Evolutionary conservation across 2,113 vertebrate species (phyloP).

Genomic region (Embiotoca jacksoni): DNA sequence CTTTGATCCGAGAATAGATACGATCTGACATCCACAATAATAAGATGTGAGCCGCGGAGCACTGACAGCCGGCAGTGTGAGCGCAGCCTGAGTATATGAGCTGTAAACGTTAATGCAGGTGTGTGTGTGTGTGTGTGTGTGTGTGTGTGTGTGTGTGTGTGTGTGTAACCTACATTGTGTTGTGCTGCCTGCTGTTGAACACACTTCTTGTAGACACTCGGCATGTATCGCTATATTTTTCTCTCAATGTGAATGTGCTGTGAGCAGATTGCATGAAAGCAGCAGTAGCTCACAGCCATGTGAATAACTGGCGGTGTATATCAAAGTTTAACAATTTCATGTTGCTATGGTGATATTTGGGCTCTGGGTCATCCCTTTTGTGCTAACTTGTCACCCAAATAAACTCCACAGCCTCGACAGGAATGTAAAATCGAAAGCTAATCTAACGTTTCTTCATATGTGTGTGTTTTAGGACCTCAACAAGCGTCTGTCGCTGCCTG

Average conservation of each 20-base stretch:
- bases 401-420: too few relatives aligned
- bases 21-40: not conserved
- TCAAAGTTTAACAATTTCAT: too few relatives aligned
- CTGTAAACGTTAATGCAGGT: not conserved
- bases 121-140: constrained; percentile 7
- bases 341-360: too few relatives aligned
- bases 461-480: constrained; percentile 90
- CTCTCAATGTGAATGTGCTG: not conserved
- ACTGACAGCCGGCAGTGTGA: not conserved
- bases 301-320: not conserved
- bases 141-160: constrained; percentile 26
- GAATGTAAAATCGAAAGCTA: not conserved
- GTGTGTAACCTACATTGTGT: constrained; percentile 19
- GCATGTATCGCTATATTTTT: not conserved
- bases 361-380: too few relatives aligned
- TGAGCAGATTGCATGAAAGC: not conserved
- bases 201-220: not conserved
- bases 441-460: not conserved
- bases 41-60: not conserved
- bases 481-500: constrained; percentile 96
- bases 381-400: too few relatives aligned
- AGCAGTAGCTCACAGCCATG: not conserved
- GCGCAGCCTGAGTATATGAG: not conserved
- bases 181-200: not conserved
- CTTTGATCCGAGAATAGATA: constrained; percentile 49